Base-by-base conservation (phyloP, 1,140 invertebrate genomes). In the Cydia fagiglandana region DNA sequence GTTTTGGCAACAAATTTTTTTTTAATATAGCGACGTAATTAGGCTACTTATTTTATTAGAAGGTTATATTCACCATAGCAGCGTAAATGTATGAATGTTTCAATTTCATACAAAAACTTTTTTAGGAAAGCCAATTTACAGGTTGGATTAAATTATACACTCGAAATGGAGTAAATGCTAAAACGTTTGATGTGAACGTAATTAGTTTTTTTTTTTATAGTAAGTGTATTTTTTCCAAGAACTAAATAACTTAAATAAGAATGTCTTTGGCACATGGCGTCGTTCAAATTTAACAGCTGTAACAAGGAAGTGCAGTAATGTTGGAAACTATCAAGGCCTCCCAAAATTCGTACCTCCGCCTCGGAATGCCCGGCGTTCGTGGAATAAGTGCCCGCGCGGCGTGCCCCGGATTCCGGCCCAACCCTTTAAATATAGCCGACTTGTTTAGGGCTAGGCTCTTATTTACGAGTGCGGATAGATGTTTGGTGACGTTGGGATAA, bases 351-450 rank as follows among this genome's bases (percentile, higher is more conserved):
- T 61, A 61, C 56, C 17, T 70, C 30, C 38, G 30, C 15, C n/a
- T 6, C 1, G 66, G 38, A 15, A 70, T 38, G 30, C 66, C 15
- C 34, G 56, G 56, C 56, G 56, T 61, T 61, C 56, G 56, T 61
- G 56, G 56, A 61, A 61, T 61, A 61, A 20, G 56, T 24, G 17
- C 56, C 17, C 56, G 53, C 64, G 12, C 64, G 28, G 34, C 66
- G 66, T 17, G 66, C 30, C 34, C 15, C 13, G 34, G 34, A 70
- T 70, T 34, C 66, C 66, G 17, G 24, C 64, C 66, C 66, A 70
- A 70, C 66, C 66, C 66, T 70, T 70, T 70, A 64, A 64, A 64
- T 30, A 68, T 34, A 45, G 34, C 66, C 34, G 66, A 70, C 66
- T 70, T 70, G 34, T 70, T 70, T 68, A 34, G 64, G 66, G 66